phyloP scores from a whole-genome alignment of 2,113 vertebrate genomes.

The Grammomys surdaster region DNA sequence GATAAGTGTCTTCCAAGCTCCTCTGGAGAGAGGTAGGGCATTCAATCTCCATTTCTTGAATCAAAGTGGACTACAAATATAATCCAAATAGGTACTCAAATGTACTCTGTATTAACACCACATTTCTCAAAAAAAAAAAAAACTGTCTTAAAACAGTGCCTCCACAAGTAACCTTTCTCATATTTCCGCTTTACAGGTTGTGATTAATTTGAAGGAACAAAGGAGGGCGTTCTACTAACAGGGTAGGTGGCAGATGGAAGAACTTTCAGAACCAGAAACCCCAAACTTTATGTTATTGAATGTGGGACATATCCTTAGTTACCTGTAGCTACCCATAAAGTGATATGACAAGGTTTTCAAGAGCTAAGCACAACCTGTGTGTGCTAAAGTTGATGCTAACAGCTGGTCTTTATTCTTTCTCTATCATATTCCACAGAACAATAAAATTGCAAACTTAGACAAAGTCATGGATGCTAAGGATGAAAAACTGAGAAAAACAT shows the following conservation, averaged over 20 bases:
- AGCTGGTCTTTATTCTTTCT: background rate
- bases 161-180: background rate
- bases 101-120: background rate
- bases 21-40: accelerated
- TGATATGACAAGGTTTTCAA: background rate
- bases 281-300: background rate
- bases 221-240: background rate
- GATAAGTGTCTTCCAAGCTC: accelerated
- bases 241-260: background rate
- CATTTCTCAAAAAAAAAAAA: background rate
- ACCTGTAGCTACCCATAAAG: background rate
- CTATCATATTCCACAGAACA: background rate
- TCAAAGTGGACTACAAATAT: too few relatives aligned
- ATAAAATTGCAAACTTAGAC: background rate
- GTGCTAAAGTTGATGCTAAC: background rate
- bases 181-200: background rate
- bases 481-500: background rate
- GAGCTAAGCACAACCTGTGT: background rate
- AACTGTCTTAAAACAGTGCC: background rate
- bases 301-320: background rate
- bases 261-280: background rate
- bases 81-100: background rate
- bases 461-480: background rate
- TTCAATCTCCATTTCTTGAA: background rate
- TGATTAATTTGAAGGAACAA: constrained; percentile 2